Evolutionary conservation across 2,888 invertebrate species (phyloP), one percentile per base, ranked within the genome.

Genomic region (Halictus quadricinctus): DNA sequence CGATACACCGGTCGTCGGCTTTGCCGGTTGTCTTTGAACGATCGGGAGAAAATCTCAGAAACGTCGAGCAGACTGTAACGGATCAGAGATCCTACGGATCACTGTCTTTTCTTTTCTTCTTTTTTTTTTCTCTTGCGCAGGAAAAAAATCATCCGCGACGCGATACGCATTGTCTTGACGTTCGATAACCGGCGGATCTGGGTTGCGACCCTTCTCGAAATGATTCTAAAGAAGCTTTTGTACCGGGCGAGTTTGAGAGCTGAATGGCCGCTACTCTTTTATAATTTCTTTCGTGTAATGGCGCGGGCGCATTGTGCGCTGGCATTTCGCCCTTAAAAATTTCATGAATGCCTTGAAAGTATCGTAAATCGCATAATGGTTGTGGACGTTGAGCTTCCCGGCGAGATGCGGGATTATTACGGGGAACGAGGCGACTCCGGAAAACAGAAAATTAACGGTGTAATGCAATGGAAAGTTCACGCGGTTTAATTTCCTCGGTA

Each of bases 251-350:
- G 64, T 64, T 64, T 29, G 13, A 64, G 64, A 64, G 29, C 64
- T 64, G 64, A 64, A 64, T 64, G 64, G 29, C 64, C 29, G 64
- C 64, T 64, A 64, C 64, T 64, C 64, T 64, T 64, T 64, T 29
- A 64, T 64, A 64, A 64, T 64, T 64, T 64, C 64, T 64, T 64
- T 64, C 64, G 64, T 64, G 64, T 64, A 64, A 64, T 64, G 64
- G 64, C 64, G 64, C 64, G 64, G 64, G 25, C 29, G 29, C 64
- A 64, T 64, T 64, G 64, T 64, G 64, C 29, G 15, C 64, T 25
- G 64, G 29, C 64, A 64, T 64, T 64, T 64, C 64, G 64, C 64
- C 64, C 64, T n/a, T 72, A 25, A 72, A 46, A 43, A 72, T 72
- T 72, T 46, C n/a, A 72, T 21, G 46, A 46, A 72, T n/a, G 46